These are phyloP conservation scores for Alloscopus bannaensis DNA, from an alignment of 2,888 invertebrate genomes.

Conservation along the genomic window DNA sequence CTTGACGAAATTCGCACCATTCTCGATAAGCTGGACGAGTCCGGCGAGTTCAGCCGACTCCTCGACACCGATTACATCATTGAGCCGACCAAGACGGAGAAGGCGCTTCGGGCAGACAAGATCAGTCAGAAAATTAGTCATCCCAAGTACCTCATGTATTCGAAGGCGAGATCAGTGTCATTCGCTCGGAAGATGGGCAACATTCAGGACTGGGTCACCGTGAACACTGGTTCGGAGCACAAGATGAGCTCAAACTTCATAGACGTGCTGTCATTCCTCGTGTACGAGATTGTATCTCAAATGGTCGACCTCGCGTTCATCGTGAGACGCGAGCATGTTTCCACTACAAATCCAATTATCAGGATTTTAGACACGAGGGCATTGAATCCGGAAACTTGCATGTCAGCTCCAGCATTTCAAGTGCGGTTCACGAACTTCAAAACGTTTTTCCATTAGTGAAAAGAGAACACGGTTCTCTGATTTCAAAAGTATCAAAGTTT, in stretches of 20 bases:
- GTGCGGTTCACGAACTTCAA: slow-evolving; percentile 30
- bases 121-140: slow-evolving; percentile 57
- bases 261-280: slow-evolving; percentile 88
- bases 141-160: slow-evolving; percentile 60
- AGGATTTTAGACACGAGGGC: slow-evolving; percentile 73
- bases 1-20: slow-evolving; percentile 62
- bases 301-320: slow-evolving; percentile 89
- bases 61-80: slow-evolving; percentile 55
- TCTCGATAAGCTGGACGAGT: slow-evolving; percentile 63
- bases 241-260: slow-evolving; percentile 74
- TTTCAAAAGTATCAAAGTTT: too few relatives aligned
- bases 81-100: slow-evolving; percentile 58
- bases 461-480: too few relatives aligned
- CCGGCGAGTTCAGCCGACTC: slow-evolving; percentile 60
- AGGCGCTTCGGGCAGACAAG: slow-evolving; percentile 64
- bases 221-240: slow-evolving; percentile 57
- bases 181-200: slow-evolving; percentile 67
- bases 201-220: slow-evolving; percentile 63
- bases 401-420: slow-evolving; percentile 67
- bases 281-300: slow-evolving; percentile 93
- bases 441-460: too few relatives aligned
- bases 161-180: slow-evolving; percentile 69
- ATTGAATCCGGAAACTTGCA: slow-evolving; percentile 70
- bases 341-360: slow-evolving; percentile 74
- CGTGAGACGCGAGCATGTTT: slow-evolving; percentile 82